Evolutionary conservation across 2,797 vertebrate species (phyloP), one percentile per base, ranked within the genome.

Genomic region (Onychomys arenicola): DNA sequence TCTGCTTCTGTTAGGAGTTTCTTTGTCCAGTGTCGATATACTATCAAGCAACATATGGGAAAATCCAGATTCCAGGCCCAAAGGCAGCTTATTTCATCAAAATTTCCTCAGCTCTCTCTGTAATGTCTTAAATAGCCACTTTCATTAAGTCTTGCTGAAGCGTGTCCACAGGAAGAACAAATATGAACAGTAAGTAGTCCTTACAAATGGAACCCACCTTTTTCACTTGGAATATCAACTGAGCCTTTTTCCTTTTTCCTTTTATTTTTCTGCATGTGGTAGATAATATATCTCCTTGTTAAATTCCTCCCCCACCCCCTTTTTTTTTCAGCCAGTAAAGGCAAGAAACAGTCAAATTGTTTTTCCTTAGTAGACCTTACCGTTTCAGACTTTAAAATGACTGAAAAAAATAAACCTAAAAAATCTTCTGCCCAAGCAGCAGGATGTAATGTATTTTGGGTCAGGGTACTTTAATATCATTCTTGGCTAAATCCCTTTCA

Each of bases 111-210:
- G 96, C 97, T 97, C 52, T 93, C 92, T 97, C 94, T 96, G 86
- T 98, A 92, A 98, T 98, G 94, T 89, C 93, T 98, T 97, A 96
- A 98, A 96, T 98, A 98, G 97, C 87, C 94, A 95, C 88, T 97
- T 97, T 98, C 97, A 97, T 92, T 96, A 94, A 96, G 27, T 97
- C 90, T 93, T 95, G 80, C 55, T 92, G 71, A 97, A 97, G 23
- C 52, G 90, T 82, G 94, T 97, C 97, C 96, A 78, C 91, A 96
- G 95, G 97, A 93, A 86, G 69, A 93, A 37, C 32, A 34, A 93
- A 37, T n/a, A 57, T 77, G 93, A 98, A 98, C 97, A 96, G 98
- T 94, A 98, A 96, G 98, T 94, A 98, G 97, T 90, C 93, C 69
- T 94, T 21, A 34, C 0, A 0, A 78, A 82, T 90, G 84, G 77